Evolutionary conservation across 2,797 vertebrate genomes (phyloP), one percentile per base, ranked within the genome.

Genomic region (Rallus crepitans): DNA sequence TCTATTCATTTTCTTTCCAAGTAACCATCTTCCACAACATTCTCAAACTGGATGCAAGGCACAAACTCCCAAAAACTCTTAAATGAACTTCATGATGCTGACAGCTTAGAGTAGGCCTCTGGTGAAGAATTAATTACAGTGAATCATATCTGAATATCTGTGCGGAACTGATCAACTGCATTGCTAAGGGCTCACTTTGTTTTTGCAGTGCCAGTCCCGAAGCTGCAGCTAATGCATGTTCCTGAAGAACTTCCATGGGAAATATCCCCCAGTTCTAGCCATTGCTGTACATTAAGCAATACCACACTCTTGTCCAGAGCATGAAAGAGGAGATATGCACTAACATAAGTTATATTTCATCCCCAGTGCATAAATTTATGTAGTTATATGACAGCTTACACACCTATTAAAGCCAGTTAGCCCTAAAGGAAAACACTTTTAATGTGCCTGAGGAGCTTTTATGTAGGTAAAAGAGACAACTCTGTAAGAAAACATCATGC

Each of bases 21-120:
- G 11, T 17, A 71, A 64, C 7, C 8, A 25, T 61, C n/a, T 85
- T 80, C 21, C 45, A 60, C 28, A 81, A 12, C n/a, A 16, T 66
- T 59, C 57, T 65, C 50, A 63, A 24, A 15, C 55, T 83, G 31
- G 6, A 69, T 93, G 59, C 30, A 77, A 57, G 25, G 12, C 17
- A 60, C 23, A 64, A 72, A 60, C 4, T 70, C 60, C 12, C 21
- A 14, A 60, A 56, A 57, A 16, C 9, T 89, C 30, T 47, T 65
- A 65, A 14, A 78, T 15, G 6, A 66, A 55, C 12, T 12, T 16
- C 0, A 0, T 30, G 6, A 37, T 73, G 27, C 42, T 3, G 2
- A 21, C 0, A 0, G 5, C 30, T 73, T 75, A 42, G 35, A 55
- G 27, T 0, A 73, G 35, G 42, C 1, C 42, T 66, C 27, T 81